phyloP scores from a whole-genome alignment of 2,797 vertebrate genomes.

The Pelodytes ibericus region DNA sequence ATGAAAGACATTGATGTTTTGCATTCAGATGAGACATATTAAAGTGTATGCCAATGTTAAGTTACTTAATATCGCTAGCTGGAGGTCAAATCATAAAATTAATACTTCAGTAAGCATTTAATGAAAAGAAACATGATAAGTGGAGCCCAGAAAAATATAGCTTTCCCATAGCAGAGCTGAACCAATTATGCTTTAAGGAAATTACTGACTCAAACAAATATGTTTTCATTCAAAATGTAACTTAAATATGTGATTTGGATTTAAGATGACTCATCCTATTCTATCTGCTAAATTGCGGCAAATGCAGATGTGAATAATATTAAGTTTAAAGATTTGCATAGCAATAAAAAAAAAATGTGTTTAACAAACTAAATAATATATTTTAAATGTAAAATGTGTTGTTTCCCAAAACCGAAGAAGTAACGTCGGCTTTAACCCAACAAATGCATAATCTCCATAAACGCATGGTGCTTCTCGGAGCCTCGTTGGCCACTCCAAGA shows the following conservation, averaged over 20 bases:
- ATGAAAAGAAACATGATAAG: conserved; percentile 37
- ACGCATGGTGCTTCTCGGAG: too few relatives aligned
- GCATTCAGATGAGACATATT: neutral
- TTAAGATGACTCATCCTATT: conserved; percentile 18
- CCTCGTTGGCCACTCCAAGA: too few relatives aligned
- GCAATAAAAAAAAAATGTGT: neutral
- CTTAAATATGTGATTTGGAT: conserved; percentile 18
- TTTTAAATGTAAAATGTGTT: too few relatives aligned
- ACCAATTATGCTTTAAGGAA: conserved; percentile 38
- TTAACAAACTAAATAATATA: neutral
- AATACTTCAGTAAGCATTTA: conserved; percentile 38
- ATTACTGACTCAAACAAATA: conserved; percentile 31
- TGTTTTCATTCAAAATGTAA: conserved; percentile 28
- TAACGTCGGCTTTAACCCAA: too few relatives aligned
- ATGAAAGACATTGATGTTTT: neutral
- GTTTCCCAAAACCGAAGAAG: too few relatives aligned
- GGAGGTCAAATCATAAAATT: conserved; percentile 42
- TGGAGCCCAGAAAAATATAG: conserved; percentile 17
- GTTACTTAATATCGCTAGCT: conserved; percentile 25
- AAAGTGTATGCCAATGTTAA: neutral
- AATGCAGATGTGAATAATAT: neutral
- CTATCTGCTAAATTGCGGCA: neutral
- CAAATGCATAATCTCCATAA: too few relatives aligned
- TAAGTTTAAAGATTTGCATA: neutral
- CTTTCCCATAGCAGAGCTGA: conserved; percentile 16